Percentiles rank a stretch among this genome's conserved stretches.
Conservation (phyloP, 1,140 invertebrate species). For the Caenorhabditis tropicalis region DNA sequence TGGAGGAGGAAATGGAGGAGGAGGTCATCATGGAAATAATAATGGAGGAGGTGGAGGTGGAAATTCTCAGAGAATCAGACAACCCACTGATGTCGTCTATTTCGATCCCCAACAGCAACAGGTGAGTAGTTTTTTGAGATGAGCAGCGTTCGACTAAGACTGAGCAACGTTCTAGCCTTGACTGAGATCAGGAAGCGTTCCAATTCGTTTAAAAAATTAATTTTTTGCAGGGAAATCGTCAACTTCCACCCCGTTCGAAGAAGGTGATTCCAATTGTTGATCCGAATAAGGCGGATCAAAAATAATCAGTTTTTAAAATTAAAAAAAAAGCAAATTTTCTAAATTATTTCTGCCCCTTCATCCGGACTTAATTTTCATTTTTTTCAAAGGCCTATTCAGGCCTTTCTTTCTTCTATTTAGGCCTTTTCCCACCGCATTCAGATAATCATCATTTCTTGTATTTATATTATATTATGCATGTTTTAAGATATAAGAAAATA, state of each 20-base stretch:
- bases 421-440: no score
- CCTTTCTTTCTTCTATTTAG: no score
- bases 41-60: not conserved
- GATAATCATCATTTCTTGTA: no score
- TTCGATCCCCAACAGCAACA: slow-evolving; percentile 29
- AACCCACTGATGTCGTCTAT: slow-evolving; percentile 8
- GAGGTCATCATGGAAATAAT: not conserved
- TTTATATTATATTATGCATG: no score
- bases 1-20: not conserved
- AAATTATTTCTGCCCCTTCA: not conserved
- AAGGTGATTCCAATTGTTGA: slow-evolving; percentile 10
- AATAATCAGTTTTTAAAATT: not conserved
- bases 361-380: no score
- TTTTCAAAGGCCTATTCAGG: no score
- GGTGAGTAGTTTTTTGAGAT: not conserved
- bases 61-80: not conserved
- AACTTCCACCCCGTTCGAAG: not conserved
- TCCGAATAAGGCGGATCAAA: slow-evolving; percentile 12
- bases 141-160: no score
- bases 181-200: no score
- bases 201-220: not conserved
- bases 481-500: no score
- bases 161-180: no score
- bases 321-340: no score
- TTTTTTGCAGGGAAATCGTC: not conserved